Percentiles rank a stretch among this genome's conserved stretches.
Evolutionary conservation across 2,113 vertebrate genomes (phyloP).

Genomic region (Limanda limanda): DNA sequence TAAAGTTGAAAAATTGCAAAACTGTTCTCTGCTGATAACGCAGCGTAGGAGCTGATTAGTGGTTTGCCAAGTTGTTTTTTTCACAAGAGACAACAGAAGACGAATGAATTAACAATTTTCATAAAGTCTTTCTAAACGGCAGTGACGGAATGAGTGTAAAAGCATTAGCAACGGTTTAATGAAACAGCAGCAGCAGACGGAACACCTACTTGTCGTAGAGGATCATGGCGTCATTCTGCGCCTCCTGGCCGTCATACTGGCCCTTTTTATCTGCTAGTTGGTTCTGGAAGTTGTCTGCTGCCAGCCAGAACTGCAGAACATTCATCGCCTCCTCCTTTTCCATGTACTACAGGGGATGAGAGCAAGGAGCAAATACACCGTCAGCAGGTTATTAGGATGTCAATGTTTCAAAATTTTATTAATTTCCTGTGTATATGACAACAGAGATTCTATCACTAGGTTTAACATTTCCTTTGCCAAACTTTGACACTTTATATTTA

Average conservation of each 20-base stretch:
- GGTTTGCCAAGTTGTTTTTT: not conserved
- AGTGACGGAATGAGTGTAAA: not conserved
- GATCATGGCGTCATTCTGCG: constrained; percentile 99
- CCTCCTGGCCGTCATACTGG: constrained; percentile 98
- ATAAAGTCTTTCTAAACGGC: too few species aligned
- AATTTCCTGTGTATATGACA: too few species aligned
- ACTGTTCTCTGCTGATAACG: not conserved
- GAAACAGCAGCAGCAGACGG: not conserved
- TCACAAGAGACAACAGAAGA: too few species aligned
- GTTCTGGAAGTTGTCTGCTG: constrained; percentile 98
- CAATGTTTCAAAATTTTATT: too few species aligned
- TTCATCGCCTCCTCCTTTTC: constrained; percentile 99
- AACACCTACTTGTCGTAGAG: constrained; percentile 95
- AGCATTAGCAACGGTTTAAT: too few species aligned
- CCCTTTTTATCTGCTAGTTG: constrained; percentile 97
- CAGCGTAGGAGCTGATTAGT: not conserved
- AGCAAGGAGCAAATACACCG: not conserved
- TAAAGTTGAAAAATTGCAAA: not conserved
- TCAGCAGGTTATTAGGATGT: not conserved
- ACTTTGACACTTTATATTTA: too few species aligned
- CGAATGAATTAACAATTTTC: too few species aligned
- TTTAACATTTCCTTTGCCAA: too few species aligned
- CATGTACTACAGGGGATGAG: constrained; percentile 88
- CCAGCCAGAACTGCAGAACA: constrained; percentile 96
- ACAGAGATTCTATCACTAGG: too few species aligned